phyloP scores from a whole-genome alignment of 2,113 vertebrate species.

The Manacus vitellinus region DNA sequence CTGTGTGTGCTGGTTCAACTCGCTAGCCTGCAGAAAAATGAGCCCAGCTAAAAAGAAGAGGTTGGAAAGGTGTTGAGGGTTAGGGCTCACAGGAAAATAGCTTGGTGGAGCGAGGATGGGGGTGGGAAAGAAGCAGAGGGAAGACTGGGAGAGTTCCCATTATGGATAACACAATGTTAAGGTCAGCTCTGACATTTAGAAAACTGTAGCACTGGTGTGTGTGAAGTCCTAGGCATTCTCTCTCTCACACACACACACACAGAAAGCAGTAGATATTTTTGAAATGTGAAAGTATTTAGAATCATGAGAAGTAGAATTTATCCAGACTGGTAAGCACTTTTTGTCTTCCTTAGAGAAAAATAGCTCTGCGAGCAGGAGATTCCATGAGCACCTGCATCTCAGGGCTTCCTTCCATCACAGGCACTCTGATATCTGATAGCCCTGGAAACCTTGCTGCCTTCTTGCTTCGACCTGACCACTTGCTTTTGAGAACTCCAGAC shows the following conservation, averaged over 20 bases:
- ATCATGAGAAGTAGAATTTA: background rate
- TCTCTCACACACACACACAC: background rate
- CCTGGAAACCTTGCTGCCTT: background rate
- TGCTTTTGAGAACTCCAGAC: background rate
- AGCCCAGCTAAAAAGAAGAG: background rate
- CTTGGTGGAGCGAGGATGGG: background rate
- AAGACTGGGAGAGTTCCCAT: background rate
- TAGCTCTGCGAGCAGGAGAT: background rate
- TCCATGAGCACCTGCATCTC: background rate
- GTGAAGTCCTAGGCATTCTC: background rate
- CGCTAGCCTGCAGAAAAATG: background rate
- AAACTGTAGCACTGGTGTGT: background rate
- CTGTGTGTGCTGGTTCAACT: background rate
- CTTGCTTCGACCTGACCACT: background rate
- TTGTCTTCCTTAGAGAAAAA: background rate
- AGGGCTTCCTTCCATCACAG: fast-evolving
- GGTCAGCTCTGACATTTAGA: fast-evolving
- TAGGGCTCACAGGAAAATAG: background rate
- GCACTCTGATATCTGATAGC: background rate
- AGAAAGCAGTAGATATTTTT: background rate
- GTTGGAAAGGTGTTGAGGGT: background rate
- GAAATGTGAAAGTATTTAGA: background rate
- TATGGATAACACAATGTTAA: fast-evolving
- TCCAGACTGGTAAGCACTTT: fast-evolving
- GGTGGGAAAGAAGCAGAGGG: background rate